phyloP scores from a whole-genome alignment of 2,888 invertebrate genomes.

The Lacanobia oleracea region DNA sequence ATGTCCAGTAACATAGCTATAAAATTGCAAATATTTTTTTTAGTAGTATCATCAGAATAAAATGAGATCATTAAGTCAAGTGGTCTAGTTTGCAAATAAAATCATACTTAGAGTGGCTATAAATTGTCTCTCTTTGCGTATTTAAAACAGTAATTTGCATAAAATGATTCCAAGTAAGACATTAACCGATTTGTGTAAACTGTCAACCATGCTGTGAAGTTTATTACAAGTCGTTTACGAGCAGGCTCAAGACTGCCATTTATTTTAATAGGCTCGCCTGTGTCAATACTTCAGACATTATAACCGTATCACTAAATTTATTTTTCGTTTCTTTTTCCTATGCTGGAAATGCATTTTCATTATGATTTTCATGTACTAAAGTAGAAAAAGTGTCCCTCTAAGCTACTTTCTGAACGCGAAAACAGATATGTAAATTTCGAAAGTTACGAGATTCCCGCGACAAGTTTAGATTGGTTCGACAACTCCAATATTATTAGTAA shows the following conservation, averaged over 20 bases:
- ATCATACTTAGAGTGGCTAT: conserved; percentile 68
- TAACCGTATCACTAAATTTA: conserved; percentile 24
- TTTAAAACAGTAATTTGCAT: conserved; percentile 74
- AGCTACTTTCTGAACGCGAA: neutral
- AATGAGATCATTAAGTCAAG: neutral
- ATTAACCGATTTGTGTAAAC: conserved; percentile 54
- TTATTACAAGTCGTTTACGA: conserved; percentile 60
- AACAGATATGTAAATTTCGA: conserved; percentile 30
- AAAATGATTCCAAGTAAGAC: conserved; percentile 63
- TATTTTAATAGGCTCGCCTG: conserved; percentile 56
- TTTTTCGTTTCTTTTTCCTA: conserved; percentile 6
- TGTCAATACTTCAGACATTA: conserved; percentile 44
- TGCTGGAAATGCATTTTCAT: neutral
- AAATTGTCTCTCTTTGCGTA: conserved; percentile 72
- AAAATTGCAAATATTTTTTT: neutral
- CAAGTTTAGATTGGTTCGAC: conserved; percentile 64
- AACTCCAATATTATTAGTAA: conserved; percentile 54
- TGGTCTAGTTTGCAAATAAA: conserved; percentile 70
- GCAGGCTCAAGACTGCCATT: conserved; percentile 45
- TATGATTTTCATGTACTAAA: neutral
- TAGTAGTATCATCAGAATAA: neutral
- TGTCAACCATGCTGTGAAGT: conserved; percentile 56
- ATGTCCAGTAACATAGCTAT: neutral
- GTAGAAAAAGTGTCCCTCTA: neutral
- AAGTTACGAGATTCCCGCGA: conserved; percentile 35